Conservation (phyloP, 2,888 invertebrate species). For the Cetonia aurata region DNA sequence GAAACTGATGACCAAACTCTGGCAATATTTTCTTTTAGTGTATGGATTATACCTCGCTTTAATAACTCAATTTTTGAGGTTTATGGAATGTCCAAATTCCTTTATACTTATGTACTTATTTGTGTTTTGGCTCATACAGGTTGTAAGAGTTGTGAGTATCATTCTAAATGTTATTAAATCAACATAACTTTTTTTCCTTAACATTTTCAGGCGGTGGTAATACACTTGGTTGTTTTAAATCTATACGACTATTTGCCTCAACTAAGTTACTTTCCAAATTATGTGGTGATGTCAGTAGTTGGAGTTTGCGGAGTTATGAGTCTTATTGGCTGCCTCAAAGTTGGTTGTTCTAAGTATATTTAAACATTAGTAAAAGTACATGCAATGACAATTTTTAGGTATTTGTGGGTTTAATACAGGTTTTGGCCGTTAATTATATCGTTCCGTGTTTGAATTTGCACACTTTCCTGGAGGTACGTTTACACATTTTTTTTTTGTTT, state of each 20-base stretch:
- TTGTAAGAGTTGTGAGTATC: constrained; percentile 48
- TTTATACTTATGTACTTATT: constrained; percentile 49
- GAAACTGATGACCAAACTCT: background rate
- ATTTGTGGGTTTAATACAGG: constrained; percentile 37
- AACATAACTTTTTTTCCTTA: background rate
- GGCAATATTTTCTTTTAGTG: constrained; percentile 42
- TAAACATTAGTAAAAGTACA: background rate
- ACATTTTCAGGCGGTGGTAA: constrained; percentile 46
- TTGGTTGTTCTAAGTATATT: constrained; percentile 10
- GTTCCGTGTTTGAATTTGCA: constrained; percentile 39
- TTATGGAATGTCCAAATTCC: constrained; percentile 47
- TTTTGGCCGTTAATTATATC: constrained; percentile 44
- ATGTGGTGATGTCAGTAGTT: constrained; percentile 47
- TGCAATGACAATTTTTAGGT: constrained; percentile 37
- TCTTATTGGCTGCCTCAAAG: constrained; percentile 38
- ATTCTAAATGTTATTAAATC: background rate
- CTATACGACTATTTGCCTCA: constrained; percentile 53
- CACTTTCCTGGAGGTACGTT: constrained; percentile 37
- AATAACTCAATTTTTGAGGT: constrained; percentile 52
- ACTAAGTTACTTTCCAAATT: constrained; percentile 50
- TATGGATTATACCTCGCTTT: constrained; percentile 50
- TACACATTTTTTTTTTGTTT: no score
- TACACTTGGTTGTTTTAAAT: constrained; percentile 52
- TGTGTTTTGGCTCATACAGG: constrained; percentile 50
- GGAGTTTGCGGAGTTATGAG: constrained; percentile 39